Conservation (phyloP, 2,797 vertebrate genomes). For the Taeniopygia guttata region DNA sequence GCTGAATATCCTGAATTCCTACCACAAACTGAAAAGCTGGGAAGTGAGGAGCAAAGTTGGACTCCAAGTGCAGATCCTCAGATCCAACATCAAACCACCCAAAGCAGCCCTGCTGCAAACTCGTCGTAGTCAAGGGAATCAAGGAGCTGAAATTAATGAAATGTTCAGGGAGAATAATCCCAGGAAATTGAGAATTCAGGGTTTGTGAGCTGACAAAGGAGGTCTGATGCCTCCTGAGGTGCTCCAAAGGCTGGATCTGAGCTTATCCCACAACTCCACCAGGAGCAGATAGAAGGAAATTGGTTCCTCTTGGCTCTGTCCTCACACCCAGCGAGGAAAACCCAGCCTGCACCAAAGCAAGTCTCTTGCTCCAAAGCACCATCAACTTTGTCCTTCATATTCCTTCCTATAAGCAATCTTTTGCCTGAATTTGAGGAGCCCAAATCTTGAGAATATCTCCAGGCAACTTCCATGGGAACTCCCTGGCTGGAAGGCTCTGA, state of each 20-base stretch:
- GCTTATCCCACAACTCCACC: rapidly evolving
- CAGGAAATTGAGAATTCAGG: not conserved
- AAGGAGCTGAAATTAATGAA: not conserved
- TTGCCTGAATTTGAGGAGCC: not conserved
- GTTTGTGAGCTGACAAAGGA: not conserved
- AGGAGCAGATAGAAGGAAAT: rapidly evolving
- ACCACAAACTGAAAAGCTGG: not conserved
- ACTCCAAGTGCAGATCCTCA: not conserved
- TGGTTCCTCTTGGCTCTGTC: not conserved
- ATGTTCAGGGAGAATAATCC: not conserved
- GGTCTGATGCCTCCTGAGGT: not conserved
- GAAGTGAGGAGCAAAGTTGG: not conserved
- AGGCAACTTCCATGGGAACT: not conserved
- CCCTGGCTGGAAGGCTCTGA: slow-evolving; percentile 12
- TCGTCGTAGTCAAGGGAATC: not conserved
- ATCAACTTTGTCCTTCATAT: not conserved
- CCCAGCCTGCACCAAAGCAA: not conserved
- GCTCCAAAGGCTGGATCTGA: not conserved
- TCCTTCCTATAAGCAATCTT: not conserved
- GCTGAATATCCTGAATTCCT: not conserved
- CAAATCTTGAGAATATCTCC: not conserved
- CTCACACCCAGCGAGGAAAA: not conserved
- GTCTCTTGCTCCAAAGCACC: not conserved
- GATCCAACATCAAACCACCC: not conserved
- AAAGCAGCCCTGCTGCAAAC: not conserved